Percentiles rank a stretch among this genome's conserved stretches.
These are phyloP conservation scores for Clamator glandarius DNA, from an alignment of 2,797 vertebrate species.

Conservation along the genomic window DNA sequence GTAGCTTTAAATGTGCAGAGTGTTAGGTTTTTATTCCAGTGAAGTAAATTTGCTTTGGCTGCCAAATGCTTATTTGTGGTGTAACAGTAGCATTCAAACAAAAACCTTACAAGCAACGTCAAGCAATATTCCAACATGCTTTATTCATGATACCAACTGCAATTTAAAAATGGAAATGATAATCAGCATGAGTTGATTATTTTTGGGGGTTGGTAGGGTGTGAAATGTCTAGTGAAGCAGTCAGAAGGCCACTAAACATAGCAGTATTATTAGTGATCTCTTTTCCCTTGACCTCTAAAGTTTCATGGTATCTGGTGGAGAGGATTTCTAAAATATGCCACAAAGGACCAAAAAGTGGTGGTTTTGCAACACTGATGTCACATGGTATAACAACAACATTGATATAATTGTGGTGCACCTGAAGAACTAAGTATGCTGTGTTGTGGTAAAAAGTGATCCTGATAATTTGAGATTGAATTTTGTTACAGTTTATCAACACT, in stretches of 20 bases:
- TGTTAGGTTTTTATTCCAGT: neutral
- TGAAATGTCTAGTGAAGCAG: neutral
- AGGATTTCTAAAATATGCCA: neutral
- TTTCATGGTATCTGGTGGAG: neutral
- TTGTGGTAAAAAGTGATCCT: neutral
- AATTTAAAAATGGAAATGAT: neutral
- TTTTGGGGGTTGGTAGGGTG: neutral
- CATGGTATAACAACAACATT: neutral
- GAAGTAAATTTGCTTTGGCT: neutral
- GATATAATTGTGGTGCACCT: neutral
- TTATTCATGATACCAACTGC: neutral
- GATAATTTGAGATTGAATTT: neutral
- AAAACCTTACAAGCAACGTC: neutral
- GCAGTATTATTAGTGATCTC: neutral
- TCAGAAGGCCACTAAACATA: neutral
- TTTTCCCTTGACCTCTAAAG: neutral
- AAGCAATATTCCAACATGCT: neutral
- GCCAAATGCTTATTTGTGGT: neutral
- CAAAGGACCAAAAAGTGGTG: neutral
- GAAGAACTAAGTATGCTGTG: neutral
- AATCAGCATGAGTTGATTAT: neutral
- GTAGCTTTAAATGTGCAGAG: neutral
- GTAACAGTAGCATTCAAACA: neutral
- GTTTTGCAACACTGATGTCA: neutral
- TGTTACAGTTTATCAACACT: neutral